These are phyloP conservation scores for Pangasius macronema DNA, from an alignment of 2,797 vertebrate species.

Conservation along the genomic window DNA sequence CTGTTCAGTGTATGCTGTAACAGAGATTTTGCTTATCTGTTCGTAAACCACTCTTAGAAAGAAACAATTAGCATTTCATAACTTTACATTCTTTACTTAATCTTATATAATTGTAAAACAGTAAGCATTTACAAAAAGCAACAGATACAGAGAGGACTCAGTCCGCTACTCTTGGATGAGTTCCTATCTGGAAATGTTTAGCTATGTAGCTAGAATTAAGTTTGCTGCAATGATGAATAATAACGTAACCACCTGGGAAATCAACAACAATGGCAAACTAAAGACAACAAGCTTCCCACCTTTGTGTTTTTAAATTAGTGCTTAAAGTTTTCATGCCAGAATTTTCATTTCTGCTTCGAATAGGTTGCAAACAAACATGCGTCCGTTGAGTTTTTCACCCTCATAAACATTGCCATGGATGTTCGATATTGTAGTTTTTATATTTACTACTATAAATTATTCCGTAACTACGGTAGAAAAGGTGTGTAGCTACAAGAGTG, in stretches of 20 bases:
- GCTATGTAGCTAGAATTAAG: not conserved
- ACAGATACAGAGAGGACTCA: too few relatives aligned
- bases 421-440: not conserved
- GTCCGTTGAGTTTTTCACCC: not conserved
- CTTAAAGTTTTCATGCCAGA: not conserved
- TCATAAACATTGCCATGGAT: not conserved
- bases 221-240: not conserved
- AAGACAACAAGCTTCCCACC: not conserved
- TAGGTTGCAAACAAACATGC: not conserved
- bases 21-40: not conserved
- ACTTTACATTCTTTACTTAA: too few relatives aligned
- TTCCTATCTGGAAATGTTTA: not conserved
- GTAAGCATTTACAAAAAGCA: too few relatives aligned
- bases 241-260: not conserved
- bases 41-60: not conserved
- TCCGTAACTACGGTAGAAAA: not conserved
- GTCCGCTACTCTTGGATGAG: not conserved
- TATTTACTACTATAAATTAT: too few relatives aligned
- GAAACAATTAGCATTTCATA: not conserved
- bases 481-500: not conserved
- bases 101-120: too few relatives aligned
- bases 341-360: not conserved
- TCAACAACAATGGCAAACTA: not conserved
- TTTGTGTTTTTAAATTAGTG: not conserved
- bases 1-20: not conserved